Evolutionary conservation across 2,888 invertebrate genomes (phyloP), one percentile per base, ranked within the genome.

Genomic region (Parochlus steinenii): DNA sequence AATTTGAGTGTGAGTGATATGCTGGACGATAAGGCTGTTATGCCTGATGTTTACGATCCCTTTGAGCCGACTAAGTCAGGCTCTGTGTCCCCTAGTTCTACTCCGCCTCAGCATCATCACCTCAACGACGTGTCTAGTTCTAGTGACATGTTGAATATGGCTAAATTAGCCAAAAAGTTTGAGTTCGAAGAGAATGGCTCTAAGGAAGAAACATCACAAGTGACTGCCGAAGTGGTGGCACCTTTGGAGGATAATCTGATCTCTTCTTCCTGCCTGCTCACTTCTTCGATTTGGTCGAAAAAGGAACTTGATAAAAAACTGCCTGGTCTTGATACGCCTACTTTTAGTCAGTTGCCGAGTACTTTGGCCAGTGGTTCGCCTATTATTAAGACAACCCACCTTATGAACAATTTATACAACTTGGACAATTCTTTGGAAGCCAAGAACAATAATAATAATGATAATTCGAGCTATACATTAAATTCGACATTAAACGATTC

Each of bases 31-130:
- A 32, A 35, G 7, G 37, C 27, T 47, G 34, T 45, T 40, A 42
- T 45, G 45, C 41, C 42, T 32, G 82, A 83, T 55, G 83, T 75
- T 3, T 87, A 87, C 56, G 86, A 87, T 70, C 87, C 87, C 2
- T 87, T 85, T 56, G 86, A 87, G 57, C 87, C 87, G 1, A 86
- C 87, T 6, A 81, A 82, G 54, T 83, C 85, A 1, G 61, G 76
- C 14, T 74, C 76, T 10, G 71, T 69, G 1, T 70, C 73, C 1
- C 71, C 70, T 0, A 60, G 65, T 6, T 30, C 36, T 6, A 29
- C 36, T 10, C 36, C 36, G 14, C 36, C 29, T 6, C 36, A 29
- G 11, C 25, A 34, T n/a, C n/a, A n/a, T n/a, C n/a, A n/a, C n/a
- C n/a, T n/a, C n/a, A n/a, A n/a, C 23, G 19, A 22, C 8, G 24